Base-by-base conservation (phyloP, 2,113 vertebrate species). In the Tor tambroides region DNA sequence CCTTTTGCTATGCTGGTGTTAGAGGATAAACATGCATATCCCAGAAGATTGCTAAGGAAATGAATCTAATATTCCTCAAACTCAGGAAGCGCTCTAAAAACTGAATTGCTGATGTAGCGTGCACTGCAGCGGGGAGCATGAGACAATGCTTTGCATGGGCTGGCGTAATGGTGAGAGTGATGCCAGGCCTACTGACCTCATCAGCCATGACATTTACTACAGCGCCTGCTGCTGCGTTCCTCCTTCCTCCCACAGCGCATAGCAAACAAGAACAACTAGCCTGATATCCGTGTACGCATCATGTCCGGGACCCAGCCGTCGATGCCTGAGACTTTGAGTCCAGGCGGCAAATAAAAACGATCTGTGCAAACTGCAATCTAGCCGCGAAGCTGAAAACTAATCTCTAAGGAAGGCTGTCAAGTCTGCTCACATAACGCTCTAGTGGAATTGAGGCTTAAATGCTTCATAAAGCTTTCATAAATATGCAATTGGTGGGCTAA, bases 381-480 rank as follows among this genome's bases (percentile, higher is more conserved):
- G 92, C 90, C 78, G 72, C 81, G 89, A 87, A 89, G 91, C 91
- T 89, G 91, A 89, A 93, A 91, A 90, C 85, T 93, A 94, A 94
- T 94, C 92, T 93, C 92, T 79, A 23, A 92, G 89, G 93, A 93
- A 93, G 91, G 87, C 93, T 93, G 92, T 93, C 94, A 94, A 91
- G 90, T 92, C 91, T 91, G 86, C 85, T 87, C 91, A 91, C 86
- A 93, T 88, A 91, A 86, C 89, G 87, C 90, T 92, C 91, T 93
- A 92, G 93, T 89, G 93, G 94, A 95, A 93, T 81, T 84, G 92
- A 90, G 91, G 90, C 91, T 92, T 93, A 94, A 93, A 91, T 94
- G 93, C 91, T 90, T 91, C 92, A 93, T 92, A 93, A 94, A 92
- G 91, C 89, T 90, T 88, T 94, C 92, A 94, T 94, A 92, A 94